Evolutionary conservation across 2,113 vertebrate species (phyloP), one percentile per base, ranked within the genome.

Genomic region (Melanocharis versteri): DNA sequence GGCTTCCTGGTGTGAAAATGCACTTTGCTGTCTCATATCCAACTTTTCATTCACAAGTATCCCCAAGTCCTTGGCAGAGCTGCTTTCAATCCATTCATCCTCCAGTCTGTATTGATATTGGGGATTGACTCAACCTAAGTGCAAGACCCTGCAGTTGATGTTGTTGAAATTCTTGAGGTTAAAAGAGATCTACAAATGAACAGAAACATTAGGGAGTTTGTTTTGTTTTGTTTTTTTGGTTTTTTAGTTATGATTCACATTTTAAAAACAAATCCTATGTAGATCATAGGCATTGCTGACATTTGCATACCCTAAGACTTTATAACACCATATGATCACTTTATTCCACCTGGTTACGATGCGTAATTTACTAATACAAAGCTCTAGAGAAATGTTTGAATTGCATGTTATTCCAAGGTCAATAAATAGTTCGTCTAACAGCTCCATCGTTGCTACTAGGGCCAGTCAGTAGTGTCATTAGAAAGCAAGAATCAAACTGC

Each of bases 71-170:
- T 35, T 44, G 19, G 12, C 7, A 11, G n/a, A 6, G 6, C 4
- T 9, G 13, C 9, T 91, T 37, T 72, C 24, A 77, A 16, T 61
- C 9, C 15, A 10, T 19, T 84, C 7, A 35, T 72, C 8, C 22
- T 4, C 4, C 6, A 44, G 1, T 28, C 8, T 58, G 9, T 54
- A 73, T 3, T 60, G 31, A 62, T 44, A 53, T 1, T 3, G 5
- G 13, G 18, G 28, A 30, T 50, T n/a, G 33, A 14, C 8, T 33
- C 6, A 3, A 24, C 47, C 7, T 6, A 48, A 17, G 7, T 37
- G 13, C 17, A 85, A n/a, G 16, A 35, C 16, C 4, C 62, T 72
- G 24, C 9, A 40, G 19, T 10, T 68, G 31, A 7, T 28, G 2
- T 54, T 68, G 4, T 40, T 76, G 18, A 54, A 42, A 30, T 73